Conservation (phyloP, 2,888 invertebrate species). For the Laothoe populi region DNA sequence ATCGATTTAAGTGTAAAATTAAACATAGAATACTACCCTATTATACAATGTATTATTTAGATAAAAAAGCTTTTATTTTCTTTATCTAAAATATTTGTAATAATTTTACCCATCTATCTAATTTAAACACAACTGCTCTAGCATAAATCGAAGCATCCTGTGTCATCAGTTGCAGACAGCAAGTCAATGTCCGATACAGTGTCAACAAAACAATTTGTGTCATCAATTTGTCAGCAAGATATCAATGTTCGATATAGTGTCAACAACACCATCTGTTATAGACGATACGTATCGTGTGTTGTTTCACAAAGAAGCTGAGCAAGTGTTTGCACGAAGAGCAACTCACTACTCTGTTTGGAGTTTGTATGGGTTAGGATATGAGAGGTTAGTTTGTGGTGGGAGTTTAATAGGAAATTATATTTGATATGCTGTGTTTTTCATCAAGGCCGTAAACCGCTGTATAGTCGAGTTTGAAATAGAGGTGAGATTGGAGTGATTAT, state of each 20-base stretch:
- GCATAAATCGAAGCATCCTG: neutral
- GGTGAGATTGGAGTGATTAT: too few relatives aligned
- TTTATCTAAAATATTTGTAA: too few relatives aligned
- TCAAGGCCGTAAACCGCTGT: too few relatives aligned
- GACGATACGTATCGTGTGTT: constrained; percentile 14
- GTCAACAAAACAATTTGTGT: neutral
- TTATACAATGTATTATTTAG: too few relatives aligned
- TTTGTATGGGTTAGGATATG: constrained; percentile 26
- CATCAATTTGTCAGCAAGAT: neutral
- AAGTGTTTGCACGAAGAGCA: constrained; percentile 52
- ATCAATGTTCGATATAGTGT: neutral
- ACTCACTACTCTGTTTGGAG: constrained; percentile 40
- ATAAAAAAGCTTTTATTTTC: too few relatives aligned
- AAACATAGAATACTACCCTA: too few relatives aligned
- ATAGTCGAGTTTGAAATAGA: too few relatives aligned
- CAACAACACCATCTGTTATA: neutral
- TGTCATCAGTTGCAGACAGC: neutral
- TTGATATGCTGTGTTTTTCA: too few relatives aligned
- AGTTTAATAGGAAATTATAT: too few relatives aligned
- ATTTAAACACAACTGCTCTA: too few relatives aligned
- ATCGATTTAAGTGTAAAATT: too few relatives aligned
- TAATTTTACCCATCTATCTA: too few relatives aligned
- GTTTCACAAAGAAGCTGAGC: constrained; percentile 56
- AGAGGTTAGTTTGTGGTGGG: neutral
- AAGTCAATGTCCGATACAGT: neutral